Evolutionary conservation across 92 coral and sea anemone genomes (phyloP), one percentile per base, ranked within the genome.

Genomic region (Actinernus sp.): DNA sequence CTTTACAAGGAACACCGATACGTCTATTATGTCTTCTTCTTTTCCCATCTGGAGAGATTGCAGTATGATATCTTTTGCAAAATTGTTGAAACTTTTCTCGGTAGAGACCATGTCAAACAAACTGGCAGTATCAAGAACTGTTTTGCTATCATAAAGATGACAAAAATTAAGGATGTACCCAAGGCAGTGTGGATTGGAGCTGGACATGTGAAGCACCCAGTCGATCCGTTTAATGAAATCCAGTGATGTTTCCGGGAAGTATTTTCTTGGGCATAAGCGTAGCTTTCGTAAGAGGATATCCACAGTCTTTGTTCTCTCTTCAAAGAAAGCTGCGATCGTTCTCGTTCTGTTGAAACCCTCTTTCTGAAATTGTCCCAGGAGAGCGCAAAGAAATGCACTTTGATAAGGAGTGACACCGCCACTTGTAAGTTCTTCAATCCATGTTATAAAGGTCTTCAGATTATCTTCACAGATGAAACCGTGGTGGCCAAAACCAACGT

Each of bases 361-460:
- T n/a, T 39, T 10, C 1, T 57, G 51, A 25, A 75, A 69, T 49
- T 58, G 81, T 21, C 66, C 83, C 20, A 90, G 61, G 41, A 90
- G 78, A 38, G 77, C 55, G 41, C 71, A 65, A 17, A 90, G 11
- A 43, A 38, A 90, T 9, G 76, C 71, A 27, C 79, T 58, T 55
- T 75, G 83, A 26, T 7, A 17, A 1, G 71, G 58, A 11, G 52
- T 3, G 26, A 37, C 36, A 3, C 0, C 10, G 0, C 5, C 31
- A 6, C 8, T 14, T 1, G 13, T 4, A 1, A 37, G 10, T 0
- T 12, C 8, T 17, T 3, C 18, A 0, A 90, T 4, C 83, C 78
- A 85, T 0, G 58, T 36, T 2, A 75, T 0, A 29, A 81, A 80
- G 0, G 28, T 5, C 0, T 7, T 20, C 4, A 56, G 23, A 0